These are phyloP conservation scores for Actenoides hombroni DNA, from an alignment of 2,113 vertebrate genomes.

Conservation along the genomic window DNA sequence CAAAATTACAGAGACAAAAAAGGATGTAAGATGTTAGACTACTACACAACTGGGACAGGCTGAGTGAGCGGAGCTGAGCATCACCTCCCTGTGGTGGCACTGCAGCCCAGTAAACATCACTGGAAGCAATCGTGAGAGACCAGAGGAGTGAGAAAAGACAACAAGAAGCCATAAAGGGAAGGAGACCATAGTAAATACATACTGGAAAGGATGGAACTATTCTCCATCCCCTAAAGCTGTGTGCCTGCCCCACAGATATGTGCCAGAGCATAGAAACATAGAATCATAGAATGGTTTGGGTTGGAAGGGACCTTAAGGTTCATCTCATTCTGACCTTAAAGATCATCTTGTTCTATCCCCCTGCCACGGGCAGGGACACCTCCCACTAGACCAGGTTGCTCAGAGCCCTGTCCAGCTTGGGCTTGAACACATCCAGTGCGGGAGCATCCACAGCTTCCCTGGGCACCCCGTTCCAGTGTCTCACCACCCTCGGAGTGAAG, in stretches of 20 bases:
- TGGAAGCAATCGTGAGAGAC: background rate
- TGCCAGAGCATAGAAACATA: background rate
- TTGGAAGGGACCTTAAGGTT: too few species aligned
- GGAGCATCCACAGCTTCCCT: too few species aligned
- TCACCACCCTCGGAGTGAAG: too few species aligned
- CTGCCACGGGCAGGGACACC: too few species aligned
- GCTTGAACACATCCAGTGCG: too few species aligned
- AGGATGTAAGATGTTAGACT: background rate
- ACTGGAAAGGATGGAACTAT: background rate
- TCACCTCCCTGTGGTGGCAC: background rate
- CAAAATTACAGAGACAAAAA: slow-evolving; percentile 15
- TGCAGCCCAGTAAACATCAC: background rate
- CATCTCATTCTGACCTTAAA: too few species aligned
- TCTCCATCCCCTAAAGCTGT: background rate
- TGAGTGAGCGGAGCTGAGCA: background rate
- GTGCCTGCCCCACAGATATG: background rate
- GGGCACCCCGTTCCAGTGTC: too few species aligned
- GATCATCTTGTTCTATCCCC: too few species aligned
- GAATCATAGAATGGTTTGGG: background rate
- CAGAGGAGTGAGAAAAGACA: background rate
- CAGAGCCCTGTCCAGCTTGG: too few species aligned
- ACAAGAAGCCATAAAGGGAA: background rate
- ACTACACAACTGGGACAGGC: background rate
- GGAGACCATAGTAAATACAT: background rate
- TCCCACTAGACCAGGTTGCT: too few species aligned